Evolutionary conservation across 2,113 vertebrate genomes (phyloP), one percentile per base, ranked within the genome.

Genomic region (Anolis sagrei): DNA sequence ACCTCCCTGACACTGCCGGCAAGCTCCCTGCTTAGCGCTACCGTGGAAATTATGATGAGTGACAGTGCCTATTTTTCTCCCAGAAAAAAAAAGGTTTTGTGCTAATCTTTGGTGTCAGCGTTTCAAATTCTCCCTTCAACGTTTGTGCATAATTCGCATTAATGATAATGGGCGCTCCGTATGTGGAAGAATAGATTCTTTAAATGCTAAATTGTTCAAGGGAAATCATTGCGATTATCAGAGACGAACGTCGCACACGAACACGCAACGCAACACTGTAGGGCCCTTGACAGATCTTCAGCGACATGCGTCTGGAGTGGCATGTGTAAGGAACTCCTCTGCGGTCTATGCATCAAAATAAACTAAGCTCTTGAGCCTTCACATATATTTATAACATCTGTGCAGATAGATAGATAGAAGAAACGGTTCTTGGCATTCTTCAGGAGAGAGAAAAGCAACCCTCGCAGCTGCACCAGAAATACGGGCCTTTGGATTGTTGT

Each of bases 1-100:
- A 92, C 92, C 91, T 92, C 88, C 85, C 89, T 88, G 91, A 92
- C 91, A 93, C 83, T 89, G 90, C 86, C 36, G 61, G 81, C 90
- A 87, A 92, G 93, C 70, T 87, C 27, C 82, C 81, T 83, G 82
- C 90, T 73, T 92, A 39, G 82, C 70, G 83, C 89, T 91, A 6
- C 4, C 27, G 89, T 69, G 78, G 82, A 91, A 93, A 91, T 87
- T 39, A 80, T 8, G 13, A 29, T 90, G 89, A 95, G 85, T 92
- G 93, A 93, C 89, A 83, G 82, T 34, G 49, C 36, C 39, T 85
- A 77, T 62, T 89, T 91, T 93, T 81, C 78, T 86, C 82, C 64
- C 74, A 23, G n/a, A 58, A 0, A 2, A 87, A 89, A 80, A n/a
- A n/a, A 68, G 58, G 78, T 72, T 81, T 70, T 76, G 73, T 49